Percentiles rank a stretch among this genome's conserved stretches.
Conservation (phyloP, 1,140 invertebrate genomes). For the Drosophila teissieri region DNA sequence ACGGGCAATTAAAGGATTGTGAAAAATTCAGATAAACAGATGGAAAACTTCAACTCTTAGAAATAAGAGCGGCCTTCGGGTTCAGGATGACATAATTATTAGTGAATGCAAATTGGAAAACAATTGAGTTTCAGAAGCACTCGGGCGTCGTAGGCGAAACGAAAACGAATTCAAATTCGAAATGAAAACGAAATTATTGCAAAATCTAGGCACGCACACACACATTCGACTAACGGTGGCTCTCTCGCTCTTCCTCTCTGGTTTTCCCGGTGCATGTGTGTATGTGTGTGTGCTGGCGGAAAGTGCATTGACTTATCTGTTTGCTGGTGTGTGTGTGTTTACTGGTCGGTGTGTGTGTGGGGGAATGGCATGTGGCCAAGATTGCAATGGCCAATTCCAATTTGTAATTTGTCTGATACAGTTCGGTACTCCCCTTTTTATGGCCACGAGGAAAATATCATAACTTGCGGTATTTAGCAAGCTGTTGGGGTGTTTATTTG, state of each 20-base stretch:
- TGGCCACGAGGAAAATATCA: constrained; percentile 43
- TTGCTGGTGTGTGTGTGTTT: constrained; percentile 26
- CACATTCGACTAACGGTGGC: constrained; percentile 24
- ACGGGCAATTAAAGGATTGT: constrained; percentile 30
- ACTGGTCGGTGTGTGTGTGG: neutral
- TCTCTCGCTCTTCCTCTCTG: constrained; percentile 6
- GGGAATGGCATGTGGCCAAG: constrained; percentile 53
- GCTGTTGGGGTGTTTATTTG: constrained; percentile 8
- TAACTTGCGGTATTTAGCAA: constrained; percentile 16
- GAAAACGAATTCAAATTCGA: constrained; percentile 75
- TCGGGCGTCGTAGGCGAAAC: constrained; percentile 54
- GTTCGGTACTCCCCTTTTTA: constrained; percentile 21
- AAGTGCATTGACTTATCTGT: constrained; percentile 69
- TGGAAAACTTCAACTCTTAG: neutral
- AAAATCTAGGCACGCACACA: constrained; percentile 73
- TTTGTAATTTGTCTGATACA: constrained; percentile 48
- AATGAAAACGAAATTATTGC: constrained; percentile 81
- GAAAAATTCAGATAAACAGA: neutral
- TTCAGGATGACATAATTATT: constrained; percentile 79
- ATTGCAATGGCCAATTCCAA: constrained; percentile 59
- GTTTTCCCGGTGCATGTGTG: constrained; percentile 2
- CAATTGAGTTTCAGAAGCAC: constrained; percentile 32
- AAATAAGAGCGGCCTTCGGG: constrained; percentile 9
- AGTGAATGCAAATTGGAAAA: constrained; percentile 75
- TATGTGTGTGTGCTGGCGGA: constrained; percentile 31